Evolutionary conservation across 2,113 vertebrate species (phyloP).

Genomic region (Bostrychus sinensis): DNA sequence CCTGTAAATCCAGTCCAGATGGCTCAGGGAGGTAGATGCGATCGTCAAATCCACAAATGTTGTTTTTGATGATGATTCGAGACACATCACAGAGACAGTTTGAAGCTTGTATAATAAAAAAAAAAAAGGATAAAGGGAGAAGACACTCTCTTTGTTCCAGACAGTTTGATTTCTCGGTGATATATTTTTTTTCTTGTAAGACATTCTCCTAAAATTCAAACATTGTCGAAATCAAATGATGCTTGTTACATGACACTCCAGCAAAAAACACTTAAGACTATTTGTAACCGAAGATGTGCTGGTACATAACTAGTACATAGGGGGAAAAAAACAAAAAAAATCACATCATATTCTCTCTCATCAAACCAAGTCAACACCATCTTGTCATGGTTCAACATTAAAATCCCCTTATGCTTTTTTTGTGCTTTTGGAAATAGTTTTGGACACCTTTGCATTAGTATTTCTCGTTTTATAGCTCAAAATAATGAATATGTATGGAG

Average conservation of each 20-base stretch:
- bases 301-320: not conserved
- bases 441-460: no score
- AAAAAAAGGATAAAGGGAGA: not conserved
- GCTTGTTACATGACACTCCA: not conserved
- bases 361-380: no score
- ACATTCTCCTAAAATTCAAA: not conserved
- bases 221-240: not conserved
- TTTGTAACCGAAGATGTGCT: no score
- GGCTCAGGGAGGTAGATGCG: constrained; percentile 7
- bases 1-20: constrained; percentile 12
- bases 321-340: not conserved
- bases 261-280: not conserved
- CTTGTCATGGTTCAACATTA: no score
- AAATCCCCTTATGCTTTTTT: no score
- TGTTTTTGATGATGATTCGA: constrained; percentile 5
- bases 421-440: no score
- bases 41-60: constrained; percentile 11
- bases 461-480: no score
- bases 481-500: no score
- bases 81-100: not conserved
- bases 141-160: not conserved
- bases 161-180: not conserved
- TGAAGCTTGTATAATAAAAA: not conserved
- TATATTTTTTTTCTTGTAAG: not conserved
- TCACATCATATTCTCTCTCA: no score